Evolutionary conservation across 2,888 invertebrate genomes (phyloP).

Genomic region (Drosophila nr. medialis): DNA sequence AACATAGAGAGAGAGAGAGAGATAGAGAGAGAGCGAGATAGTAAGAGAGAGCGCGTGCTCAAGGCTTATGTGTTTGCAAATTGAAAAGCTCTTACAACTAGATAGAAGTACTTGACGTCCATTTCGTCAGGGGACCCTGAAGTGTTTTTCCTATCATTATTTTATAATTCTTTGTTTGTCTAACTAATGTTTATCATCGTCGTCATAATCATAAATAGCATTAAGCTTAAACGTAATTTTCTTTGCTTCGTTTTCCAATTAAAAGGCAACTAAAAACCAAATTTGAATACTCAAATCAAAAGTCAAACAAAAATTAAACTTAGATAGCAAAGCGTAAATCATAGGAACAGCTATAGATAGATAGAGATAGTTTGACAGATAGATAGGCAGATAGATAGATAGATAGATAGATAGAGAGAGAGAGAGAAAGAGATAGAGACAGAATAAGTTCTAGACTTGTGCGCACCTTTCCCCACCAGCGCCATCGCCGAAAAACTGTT

Average conservation of each 20-base stretch:
- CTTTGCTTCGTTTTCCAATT: conserved; percentile 38
- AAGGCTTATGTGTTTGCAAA: conserved; percentile 26
- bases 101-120: conserved; percentile 34
- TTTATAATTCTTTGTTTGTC: conserved; percentile 25
- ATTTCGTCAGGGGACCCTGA: conserved; percentile 9
- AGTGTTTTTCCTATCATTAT: conserved; percentile 12
- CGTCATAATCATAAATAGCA: conserved; percentile 31
- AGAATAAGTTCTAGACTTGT: conserved; percentile 66
- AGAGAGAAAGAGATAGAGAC: conserved; percentile 42
- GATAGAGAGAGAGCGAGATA: conserved; percentile 25
- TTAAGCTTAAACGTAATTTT: conserved; percentile 30
- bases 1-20: conserved; percentile 13
- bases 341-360: conserved; percentile 36
- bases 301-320: conserved; percentile 45
- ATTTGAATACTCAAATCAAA: conserved; percentile 52
- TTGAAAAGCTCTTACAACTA: conserved; percentile 70
- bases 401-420: conserved; percentile 36
- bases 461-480: conserved; percentile 91
- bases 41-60: conserved; percentile 28
- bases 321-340: conserved; percentile 55
- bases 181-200: conserved; percentile 78
- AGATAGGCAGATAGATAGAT: conserved; percentile 39
- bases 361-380: conserved; percentile 36
- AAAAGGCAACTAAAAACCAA: conserved; percentile 57
- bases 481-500: conserved; percentile 89